Base-by-base conservation (phyloP, 2,888 invertebrate genomes). In the Diogma glabrata region DNA sequence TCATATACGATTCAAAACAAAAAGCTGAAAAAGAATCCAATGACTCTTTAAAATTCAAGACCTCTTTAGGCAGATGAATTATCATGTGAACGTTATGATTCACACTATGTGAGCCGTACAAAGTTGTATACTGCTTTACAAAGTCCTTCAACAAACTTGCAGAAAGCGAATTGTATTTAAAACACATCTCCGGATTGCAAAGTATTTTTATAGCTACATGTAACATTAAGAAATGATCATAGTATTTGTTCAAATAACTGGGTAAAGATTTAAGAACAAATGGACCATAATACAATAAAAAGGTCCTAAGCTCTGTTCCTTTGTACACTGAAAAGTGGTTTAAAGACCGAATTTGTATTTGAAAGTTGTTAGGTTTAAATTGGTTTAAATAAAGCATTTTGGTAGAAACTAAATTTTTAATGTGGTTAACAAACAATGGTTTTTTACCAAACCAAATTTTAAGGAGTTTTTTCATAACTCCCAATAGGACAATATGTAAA, bases 11-110 rank as follows among this genome's bases (percentile, higher is more conserved):
- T 12, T 38, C 38, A 16, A 38, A 38, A 16, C 38, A 38, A 16
- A 38, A 38, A 7, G 8, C 17, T 16, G 38, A 38, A 38, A 38
- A 38, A 16, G 38, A 17, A 19, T 38, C 38, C 12, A 38, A 38
- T 9, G 38, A 16, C 7, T 19, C 38, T 10, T 38, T 38, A 19
- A 38, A 38, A 38, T 6, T 16, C 38, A 38, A 16, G 16, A 38
- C 38, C 19, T 38, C 38, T 16, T 38, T 4, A 9, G 38, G 17
- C 16, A 38, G 38, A 38, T 38, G 38, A 5, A 19, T 16, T 16
- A 38, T 17, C 38, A 38, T 38, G 19, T 38, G 38, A 16, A 38
- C 38, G 19, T 38, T 38, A 38, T 38, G 38, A 10, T 38, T 38
- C 7, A 38, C 38, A 6, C n/a, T 36, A 36, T 36, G 6, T 12